phyloP scores from a whole-genome alignment of 2,888 invertebrate species.

The Tipula vernalis region DNA sequence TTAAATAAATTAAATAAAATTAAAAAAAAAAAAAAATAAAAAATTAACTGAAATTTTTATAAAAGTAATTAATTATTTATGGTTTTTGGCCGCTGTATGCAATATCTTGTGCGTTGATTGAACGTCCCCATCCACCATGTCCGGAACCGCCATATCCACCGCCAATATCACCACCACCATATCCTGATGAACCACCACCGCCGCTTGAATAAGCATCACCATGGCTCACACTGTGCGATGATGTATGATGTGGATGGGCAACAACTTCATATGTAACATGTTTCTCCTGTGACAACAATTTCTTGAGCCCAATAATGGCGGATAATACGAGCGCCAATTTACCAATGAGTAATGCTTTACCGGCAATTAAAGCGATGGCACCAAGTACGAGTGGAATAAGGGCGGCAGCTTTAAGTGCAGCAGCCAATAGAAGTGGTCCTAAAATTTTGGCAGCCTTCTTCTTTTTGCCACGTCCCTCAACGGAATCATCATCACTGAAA shows the following conservation, averaged over 20 bases:
- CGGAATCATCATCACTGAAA: slow-evolving; percentile 47
- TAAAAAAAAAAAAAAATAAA: not conserved
- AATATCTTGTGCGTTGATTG: slow-evolving; percentile 59
- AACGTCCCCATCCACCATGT: slow-evolving; percentile 62
- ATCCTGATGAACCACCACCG: slow-evolving; percentile 39
- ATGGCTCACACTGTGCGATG: slow-evolving; percentile 53
- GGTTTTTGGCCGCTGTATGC: slow-evolving; percentile 70
- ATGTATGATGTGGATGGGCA: slow-evolving; percentile 67
- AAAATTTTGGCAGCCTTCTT: slow-evolving; percentile 68
- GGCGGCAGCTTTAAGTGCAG: slow-evolving; percentile 68
- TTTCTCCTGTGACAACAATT: slow-evolving; percentile 65
- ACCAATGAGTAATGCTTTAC: slow-evolving; percentile 72
- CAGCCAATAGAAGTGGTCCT: slow-evolving; percentile 60
- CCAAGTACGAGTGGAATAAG: slow-evolving; percentile 66
- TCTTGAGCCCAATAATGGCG: slow-evolving; percentile 73
- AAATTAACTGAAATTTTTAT: not conserved
- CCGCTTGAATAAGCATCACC: slow-evolving; percentile 44
- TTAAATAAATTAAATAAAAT: not conserved
- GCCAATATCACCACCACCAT: slow-evolving; percentile 43
- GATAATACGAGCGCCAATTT: slow-evolving; percentile 74
- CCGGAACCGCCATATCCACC: slow-evolving; percentile 53
- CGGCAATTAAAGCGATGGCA: slow-evolving; percentile 72
- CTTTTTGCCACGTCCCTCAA: slow-evolving; percentile 69
- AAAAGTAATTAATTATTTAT: slow-evolving; percentile 21
- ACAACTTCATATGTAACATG: slow-evolving; percentile 83